A percentile compares a stretch with the other conserved stretches of the same genome.
These are phyloP conservation scores for Zosterops hypoxanthus DNA, from an alignment of 2,113 vertebrate species.

Conservation along the genomic window DNA sequence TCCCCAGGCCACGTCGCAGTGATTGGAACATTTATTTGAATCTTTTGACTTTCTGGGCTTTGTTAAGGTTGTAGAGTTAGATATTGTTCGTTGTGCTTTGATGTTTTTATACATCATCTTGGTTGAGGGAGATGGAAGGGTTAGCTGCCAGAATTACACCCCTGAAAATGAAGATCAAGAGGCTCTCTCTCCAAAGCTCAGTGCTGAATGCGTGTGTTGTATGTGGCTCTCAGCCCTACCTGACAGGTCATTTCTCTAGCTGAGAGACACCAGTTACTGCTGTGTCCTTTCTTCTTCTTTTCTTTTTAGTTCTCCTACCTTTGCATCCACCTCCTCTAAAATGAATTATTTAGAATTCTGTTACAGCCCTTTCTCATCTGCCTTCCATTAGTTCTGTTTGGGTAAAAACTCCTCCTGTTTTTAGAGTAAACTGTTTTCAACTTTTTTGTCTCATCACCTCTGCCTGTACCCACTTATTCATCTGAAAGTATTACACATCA, in stretches of 20 bases:
- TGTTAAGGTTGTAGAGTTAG: neutral
- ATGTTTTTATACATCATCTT: neutral
- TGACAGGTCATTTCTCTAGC: conserved; percentile 28
- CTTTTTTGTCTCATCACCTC: neutral
- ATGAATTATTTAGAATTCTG: neutral
- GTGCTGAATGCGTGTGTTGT: neutral
- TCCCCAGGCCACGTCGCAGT: neutral
- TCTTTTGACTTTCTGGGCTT: neutral
- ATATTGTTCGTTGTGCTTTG: neutral
- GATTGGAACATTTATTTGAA: neutral
- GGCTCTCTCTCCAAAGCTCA: neutral
- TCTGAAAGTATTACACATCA: neutral
- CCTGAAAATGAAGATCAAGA: conserved; percentile 42
- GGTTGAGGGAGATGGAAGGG: neutral
- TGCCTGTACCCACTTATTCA: neutral
- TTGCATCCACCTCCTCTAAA: neutral
- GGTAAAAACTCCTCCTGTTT: neutral
- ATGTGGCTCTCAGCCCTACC: neutral
- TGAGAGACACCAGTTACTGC: conserved; percentile 37
- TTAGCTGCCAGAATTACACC: neutral
- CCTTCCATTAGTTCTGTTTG: neutral
- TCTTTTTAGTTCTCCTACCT: neutral
- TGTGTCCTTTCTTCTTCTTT: neutral
- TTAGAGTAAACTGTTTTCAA: neutral
- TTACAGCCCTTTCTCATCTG: neutral